Conservation (phyloP, 1,140 invertebrate species). For the Eufriesea mexicana region DNA sequence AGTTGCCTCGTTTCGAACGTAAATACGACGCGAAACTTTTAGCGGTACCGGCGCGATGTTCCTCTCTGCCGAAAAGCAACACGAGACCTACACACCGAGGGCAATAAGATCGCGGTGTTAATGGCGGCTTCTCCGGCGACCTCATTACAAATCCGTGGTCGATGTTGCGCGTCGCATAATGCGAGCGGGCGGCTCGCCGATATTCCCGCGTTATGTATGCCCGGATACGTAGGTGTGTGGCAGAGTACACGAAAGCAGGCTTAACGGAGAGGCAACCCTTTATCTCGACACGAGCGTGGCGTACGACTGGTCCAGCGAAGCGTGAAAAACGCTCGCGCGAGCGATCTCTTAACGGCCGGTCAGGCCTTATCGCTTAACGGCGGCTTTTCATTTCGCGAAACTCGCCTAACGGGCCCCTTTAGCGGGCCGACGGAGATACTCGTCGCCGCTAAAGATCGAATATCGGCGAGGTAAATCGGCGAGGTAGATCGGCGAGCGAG, state of each 20-base stretch:
- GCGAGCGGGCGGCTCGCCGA: neutral
- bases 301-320: slow-evolving; percentile 50
- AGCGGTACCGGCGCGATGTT: too few species aligned
- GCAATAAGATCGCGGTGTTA: slow-evolving; percentile 21
- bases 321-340: slow-evolving; percentile 63
- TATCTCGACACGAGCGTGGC: slow-evolving; percentile 55
- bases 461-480: slow-evolving; percentile 32
- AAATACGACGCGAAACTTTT: too few species aligned
- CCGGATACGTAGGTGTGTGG: slow-evolving; percentile 31
- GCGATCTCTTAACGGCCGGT: slow-evolving; percentile 57
- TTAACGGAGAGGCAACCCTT: slow-evolving; percentile 57
- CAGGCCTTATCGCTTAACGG: slow-evolving; percentile 60
- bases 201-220: slow-evolving; percentile 26
- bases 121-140: slow-evolving; percentile 1
- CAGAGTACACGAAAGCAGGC: slow-evolving; percentile 59
- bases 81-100: neutral
- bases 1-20: too few species aligned
- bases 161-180: slow-evolving; percentile 37
- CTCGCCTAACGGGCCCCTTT: slow-evolving; percentile 50
- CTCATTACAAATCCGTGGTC: slow-evolving; percentile 37
- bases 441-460: slow-evolving; percentile 26
- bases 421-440: slow-evolving; percentile 17
- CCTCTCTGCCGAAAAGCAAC: neutral
- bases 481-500: neutral
- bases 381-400: slow-evolving; percentile 64